Conservation (phyloP, 2,113 vertebrate genomes). For the Nyctereutes procyonoides region DNA sequence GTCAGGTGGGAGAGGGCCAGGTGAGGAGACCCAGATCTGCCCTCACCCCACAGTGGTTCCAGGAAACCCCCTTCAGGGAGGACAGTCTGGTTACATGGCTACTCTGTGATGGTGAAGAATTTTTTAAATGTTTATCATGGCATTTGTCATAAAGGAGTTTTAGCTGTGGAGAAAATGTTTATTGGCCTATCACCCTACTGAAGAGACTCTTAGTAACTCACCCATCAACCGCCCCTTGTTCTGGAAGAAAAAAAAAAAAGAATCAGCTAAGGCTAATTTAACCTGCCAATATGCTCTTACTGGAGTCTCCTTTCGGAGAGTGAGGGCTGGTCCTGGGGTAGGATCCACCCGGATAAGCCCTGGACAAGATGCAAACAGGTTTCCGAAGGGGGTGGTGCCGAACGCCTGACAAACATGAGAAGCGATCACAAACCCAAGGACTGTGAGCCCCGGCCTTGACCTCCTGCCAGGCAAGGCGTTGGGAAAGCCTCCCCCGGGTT, state of each 20-base stretch:
- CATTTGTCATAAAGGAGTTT: neutral
- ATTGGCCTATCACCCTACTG: neutral
- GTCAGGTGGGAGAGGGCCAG: neutral
- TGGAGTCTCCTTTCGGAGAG: neutral
- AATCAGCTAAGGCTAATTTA: fast-evolving
- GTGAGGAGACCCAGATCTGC: neutral
- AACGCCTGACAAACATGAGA: neutral
- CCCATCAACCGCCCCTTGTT: neutral
- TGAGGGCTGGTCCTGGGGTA: neutral
- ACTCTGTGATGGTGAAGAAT: neutral
- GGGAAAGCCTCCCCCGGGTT: neutral
- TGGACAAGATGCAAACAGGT: neutral
- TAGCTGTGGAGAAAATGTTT: neutral
- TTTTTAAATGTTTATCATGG: no score
- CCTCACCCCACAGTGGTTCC: neutral
- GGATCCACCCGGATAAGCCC: fast-evolving
- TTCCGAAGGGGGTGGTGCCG: neutral
- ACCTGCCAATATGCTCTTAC: fast-evolving
- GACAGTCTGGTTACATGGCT: neutral
- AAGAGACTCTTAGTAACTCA: neutral
- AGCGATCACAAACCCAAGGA: neutral
- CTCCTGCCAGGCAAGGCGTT: neutral
- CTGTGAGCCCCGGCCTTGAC: no score
- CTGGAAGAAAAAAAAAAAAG: neutral
- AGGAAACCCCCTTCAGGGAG: no score